Conservation (phyloP, 1,140 invertebrate genomes). For the Caenorhabditis tropicalis region DNA sequence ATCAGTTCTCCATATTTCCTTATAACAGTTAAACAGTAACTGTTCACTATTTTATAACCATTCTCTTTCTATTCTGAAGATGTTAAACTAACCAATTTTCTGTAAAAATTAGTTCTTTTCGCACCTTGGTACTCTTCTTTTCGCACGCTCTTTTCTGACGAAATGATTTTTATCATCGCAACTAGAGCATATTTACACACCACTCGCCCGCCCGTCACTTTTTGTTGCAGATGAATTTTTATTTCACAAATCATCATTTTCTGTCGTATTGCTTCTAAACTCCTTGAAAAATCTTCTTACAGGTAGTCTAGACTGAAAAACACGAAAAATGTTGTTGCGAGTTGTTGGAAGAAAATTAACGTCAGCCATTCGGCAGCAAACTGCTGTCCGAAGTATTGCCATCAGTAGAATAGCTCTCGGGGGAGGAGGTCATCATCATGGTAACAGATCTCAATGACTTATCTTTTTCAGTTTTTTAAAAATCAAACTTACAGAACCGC, state of each 20-base stretch:
- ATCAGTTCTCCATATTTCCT: no score
- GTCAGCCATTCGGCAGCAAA: not conserved
- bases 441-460: not conserved
- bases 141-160: not conserved
- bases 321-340: conserved; percentile 10
- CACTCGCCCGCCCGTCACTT: conserved; percentile 17
- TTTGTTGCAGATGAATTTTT: not conserved
- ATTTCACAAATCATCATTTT: not conserved
- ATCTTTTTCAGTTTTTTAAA: not conserved
- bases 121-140: not conserved
- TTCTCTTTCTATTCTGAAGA: no score
- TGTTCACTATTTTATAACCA: no score
- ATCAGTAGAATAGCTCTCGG: conserved; percentile 14
- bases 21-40: no score
- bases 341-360: conserved; percentile 5
- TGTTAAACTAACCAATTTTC: no score
- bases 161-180: not conserved
- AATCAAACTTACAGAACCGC: not conserved
- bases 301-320: conserved; percentile 17
- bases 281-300: not conserved
- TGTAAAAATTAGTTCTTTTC: not conserved
- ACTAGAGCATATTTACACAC: conserved; percentile 35
- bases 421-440: conserved; percentile 44
- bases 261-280: no score
- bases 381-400: not conserved